Evolutionary conservation across 2,888 invertebrate genomes (phyloP).

Genomic region (Lepidochitona cinerea): DNA sequence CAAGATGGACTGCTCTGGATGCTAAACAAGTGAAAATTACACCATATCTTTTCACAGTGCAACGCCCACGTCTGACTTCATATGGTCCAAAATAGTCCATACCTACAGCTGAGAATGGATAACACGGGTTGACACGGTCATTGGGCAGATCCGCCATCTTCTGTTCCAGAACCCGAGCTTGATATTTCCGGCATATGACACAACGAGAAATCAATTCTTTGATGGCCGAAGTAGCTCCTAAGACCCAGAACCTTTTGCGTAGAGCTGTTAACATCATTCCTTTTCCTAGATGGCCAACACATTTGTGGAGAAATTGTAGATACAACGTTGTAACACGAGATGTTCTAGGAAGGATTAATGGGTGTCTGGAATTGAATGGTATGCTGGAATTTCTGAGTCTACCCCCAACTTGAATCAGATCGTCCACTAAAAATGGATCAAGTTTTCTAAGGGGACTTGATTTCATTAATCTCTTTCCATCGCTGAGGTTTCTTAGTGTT

Average conservation of each 20-base stretch:
- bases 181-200: no score
- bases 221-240: no score
- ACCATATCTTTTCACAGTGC: conserved; percentile 30
- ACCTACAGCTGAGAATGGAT: not conserved
- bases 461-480: not conserved
- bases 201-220: no score
- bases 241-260: no score
- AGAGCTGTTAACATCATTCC: no score
- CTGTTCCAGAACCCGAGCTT: no score
- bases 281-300: no score
- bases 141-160: no score
- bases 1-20: conserved; percentile 26
- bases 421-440: not conserved
- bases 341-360: not conserved
- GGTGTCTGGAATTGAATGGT: not conserved
- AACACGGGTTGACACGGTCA: no score
- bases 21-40: conserved; percentile 32
- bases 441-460: not conserved
- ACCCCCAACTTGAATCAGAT: conserved; percentile 1
- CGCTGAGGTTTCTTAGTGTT: no score
- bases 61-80: conserved; percentile 26
- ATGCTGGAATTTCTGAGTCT: not conserved
- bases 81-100: conserved; percentile 41
- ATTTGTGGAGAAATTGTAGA: no score
- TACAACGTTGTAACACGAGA: not conserved